phyloP scores from a whole-genome alignment of 2,113 vertebrate species.

The Pelvicachromis taeniatus region DNA sequence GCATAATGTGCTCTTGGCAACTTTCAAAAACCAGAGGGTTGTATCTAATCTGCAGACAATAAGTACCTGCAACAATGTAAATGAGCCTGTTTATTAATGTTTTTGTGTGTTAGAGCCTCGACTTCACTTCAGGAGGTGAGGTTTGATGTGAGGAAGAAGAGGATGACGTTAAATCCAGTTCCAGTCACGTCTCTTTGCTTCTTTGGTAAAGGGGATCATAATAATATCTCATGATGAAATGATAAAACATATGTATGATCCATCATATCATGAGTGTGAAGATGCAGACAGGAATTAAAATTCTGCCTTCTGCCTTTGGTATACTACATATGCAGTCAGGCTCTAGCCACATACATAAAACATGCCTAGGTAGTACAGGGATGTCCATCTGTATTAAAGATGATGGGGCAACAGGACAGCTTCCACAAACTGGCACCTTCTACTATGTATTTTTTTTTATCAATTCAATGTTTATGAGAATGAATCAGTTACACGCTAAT shows the following conservation, averaged over 20 bases:
- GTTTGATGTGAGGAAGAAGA: not conserved
- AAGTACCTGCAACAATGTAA: not conserved
- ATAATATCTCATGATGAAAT: not conserved
- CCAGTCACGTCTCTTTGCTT: not conserved
- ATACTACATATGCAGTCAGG: not conserved
- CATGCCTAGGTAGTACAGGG: not conserved
- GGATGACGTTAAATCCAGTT: not conserved
- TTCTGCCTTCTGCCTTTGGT: not conserved
- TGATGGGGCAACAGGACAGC: not conserved
- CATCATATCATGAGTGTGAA: not conserved
- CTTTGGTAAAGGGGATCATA: not conserved
- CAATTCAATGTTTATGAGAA: not conserved
- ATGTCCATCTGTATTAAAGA: not conserved
- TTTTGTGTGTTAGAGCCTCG: not conserved
- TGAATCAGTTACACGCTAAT: not conserved
- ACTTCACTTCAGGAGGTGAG: not conserved
- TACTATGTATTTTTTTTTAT: not conserved
- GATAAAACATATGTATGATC: not conserved
- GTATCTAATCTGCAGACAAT: not conserved
- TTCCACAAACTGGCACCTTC: not conserved
- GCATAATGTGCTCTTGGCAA: not conserved
- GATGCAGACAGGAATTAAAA: not conserved
- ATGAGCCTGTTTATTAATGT: not conserved
- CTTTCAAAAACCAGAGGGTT: not conserved
- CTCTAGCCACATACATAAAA: not conserved